phyloP scores from a whole-genome alignment of 1,140 invertebrate species.

The Euborellia annulipes region DNA sequence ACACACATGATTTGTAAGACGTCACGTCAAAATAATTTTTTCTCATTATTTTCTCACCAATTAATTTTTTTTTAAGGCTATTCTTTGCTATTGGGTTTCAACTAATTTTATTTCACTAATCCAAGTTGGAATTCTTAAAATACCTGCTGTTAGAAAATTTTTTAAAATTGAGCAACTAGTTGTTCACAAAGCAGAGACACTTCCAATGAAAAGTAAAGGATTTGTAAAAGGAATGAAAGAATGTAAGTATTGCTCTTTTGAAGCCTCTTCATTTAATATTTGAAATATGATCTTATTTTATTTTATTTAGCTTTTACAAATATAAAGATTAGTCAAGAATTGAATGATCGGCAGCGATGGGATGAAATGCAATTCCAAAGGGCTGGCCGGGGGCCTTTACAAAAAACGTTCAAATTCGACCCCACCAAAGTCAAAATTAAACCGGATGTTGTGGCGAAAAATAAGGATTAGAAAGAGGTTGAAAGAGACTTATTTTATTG shows the following conservation, averaged over 20 bases:
- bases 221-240: conserved; percentile 67
- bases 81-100: conserved; percentile 80
- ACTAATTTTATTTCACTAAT: conserved; percentile 76
- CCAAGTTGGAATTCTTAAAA: conserved; percentile 64
- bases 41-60: too few species aligned
- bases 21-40: too few species aligned
- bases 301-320: conserved; percentile 32
- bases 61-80: conserved; percentile 38
- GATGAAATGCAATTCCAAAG: conserved; percentile 65
- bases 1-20: too few species aligned
- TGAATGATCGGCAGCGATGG: conserved; percentile 55
- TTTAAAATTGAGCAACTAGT: conserved; percentile 62
- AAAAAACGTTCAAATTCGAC: conserved; percentile 76
- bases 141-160: conserved; percentile 52
- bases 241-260: conserved; percentile 38
- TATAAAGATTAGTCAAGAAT: conserved; percentile 58
- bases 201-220: conserved; percentile 53
- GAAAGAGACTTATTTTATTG: too few species aligned
- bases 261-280: not conserved
- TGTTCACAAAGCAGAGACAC: conserved; percentile 31
- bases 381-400: conserved; percentile 67
- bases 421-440: conserved; percentile 38
- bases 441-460: too few species aligned
- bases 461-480: too few species aligned
- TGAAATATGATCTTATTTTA: not conserved